A percentile compares a stretch with the other conserved stretches of the same genome.
These are phyloP conservation scores for Pedionomus torquatus DNA, from an alignment of 2,113 vertebrate species.

Conservation along the genomic window DNA sequence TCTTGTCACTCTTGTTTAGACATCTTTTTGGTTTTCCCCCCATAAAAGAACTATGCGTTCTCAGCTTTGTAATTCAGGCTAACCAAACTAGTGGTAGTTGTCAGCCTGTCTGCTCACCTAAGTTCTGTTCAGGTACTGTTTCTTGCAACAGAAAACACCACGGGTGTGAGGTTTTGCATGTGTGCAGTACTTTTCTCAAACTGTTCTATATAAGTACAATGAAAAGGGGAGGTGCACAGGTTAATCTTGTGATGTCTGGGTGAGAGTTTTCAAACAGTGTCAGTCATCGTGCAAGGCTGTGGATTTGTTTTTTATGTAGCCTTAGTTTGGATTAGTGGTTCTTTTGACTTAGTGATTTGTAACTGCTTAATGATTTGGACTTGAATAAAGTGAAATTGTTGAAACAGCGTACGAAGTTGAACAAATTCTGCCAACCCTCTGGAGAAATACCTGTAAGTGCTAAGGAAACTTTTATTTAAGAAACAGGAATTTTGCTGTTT, in stretches of 20 bases:
- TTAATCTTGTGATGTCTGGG: neutral
- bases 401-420: neutral
- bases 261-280: neutral
- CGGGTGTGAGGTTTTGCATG: neutral
- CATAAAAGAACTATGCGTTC: neutral
- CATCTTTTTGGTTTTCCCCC: neutral
- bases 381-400: neutral
- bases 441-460: conserved; percentile 60
- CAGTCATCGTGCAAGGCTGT: neutral
- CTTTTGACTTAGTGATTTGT: neutral
- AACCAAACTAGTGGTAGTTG: neutral
- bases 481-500: neutral
- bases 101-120: neutral
- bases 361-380: neutral
- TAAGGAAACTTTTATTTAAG: neutral
- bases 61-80: neutral
- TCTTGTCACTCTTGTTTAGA: neutral
- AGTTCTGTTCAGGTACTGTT: neutral
- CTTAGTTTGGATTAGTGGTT: neutral
- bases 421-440: conserved; percentile 6
- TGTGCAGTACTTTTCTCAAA: neutral
- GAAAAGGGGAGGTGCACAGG: neutral
- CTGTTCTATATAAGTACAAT: neutral
- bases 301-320: neutral
- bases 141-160: neutral